A percentile compares a stretch with the other conserved stretches of the same genome.
Evolutionary conservation across 1,140 invertebrate genomes (phyloP).

Genomic region (Drosophila miranda): DNA sequence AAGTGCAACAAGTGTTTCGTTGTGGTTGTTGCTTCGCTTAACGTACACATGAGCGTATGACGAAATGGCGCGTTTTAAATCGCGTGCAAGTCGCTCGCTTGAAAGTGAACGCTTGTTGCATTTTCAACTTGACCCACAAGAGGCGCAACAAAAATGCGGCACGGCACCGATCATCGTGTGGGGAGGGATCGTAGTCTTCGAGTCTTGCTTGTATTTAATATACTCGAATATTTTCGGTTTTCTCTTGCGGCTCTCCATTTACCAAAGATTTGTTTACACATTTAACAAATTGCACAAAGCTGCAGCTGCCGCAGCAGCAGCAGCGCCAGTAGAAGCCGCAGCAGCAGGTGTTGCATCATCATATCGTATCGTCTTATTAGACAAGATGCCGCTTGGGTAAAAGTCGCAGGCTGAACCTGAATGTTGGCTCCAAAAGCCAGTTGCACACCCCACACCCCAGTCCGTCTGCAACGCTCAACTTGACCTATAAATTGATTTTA

Average conservation of each 20-base stretch:
- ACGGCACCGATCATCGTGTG: too few relatives aligned
- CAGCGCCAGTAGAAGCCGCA: too few relatives aligned
- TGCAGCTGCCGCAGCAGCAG: not conserved
- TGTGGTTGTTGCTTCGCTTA: constrained; percentile 11
- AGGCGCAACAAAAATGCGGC: not conserved
- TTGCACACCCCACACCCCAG: constrained; percentile 31
- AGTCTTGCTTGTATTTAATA: constrained; percentile 15
- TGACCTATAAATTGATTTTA: constrained; percentile 79
- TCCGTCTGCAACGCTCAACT: constrained; percentile 59
- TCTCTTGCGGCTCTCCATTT: constrained; percentile 44
- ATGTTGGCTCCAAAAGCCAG: constrained; percentile 52
- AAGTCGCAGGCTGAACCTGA: constrained; percentile 70
- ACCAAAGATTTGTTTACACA: constrained; percentile 53
- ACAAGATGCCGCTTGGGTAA: constrained; percentile 69
- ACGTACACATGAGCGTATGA: constrained; percentile 1
- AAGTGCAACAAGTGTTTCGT: constrained; percentile 20
- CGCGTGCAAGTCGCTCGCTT: constrained; percentile 53
- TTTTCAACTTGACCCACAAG: constrained; percentile 78
- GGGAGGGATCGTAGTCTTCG: not conserved
- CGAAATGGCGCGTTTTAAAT: constrained; percentile 53
- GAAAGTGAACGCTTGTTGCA: constrained; percentile 56
- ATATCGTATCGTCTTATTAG: constrained; percentile 57
- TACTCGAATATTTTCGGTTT: constrained; percentile 13
- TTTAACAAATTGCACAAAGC: constrained; percentile 25
- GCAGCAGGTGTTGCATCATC: constrained; percentile 57